Conservation (phyloP, 2,113 vertebrate genomes). For the Semicossyphus pulcher region DNA sequence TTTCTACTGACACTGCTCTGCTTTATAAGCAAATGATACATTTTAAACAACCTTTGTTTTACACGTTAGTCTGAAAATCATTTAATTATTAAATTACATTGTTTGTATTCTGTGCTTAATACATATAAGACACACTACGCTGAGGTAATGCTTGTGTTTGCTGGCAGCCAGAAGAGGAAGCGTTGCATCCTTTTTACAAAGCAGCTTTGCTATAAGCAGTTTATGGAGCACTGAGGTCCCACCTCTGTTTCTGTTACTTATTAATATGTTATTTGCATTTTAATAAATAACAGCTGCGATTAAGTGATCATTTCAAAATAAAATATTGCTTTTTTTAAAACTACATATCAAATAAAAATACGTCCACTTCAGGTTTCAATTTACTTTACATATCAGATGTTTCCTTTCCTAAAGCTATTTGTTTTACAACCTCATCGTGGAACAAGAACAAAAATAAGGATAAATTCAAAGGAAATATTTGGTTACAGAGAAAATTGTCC, state of each 20-base stretch:
- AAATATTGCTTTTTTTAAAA: too few relatives aligned
- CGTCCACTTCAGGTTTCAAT: too few relatives aligned
- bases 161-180: not conserved
- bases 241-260: not conserved
- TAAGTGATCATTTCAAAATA: too few relatives aligned
- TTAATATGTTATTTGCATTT: not conserved
- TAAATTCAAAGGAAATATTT: not conserved
- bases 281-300: too few relatives aligned
- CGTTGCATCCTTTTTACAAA: not conserved
- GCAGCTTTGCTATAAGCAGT: constrained; percentile 21
- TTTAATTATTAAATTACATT: too few relatives aligned
- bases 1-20: constrained; percentile 30
- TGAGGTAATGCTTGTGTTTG: not conserved
- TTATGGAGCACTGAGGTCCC: constrained; percentile 51
- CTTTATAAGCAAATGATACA: constrained; percentile 47
- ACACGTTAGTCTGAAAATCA: not conserved
- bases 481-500: not conserved
- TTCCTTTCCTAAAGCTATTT: too few relatives aligned
- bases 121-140: not conserved
- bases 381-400: too few relatives aligned
- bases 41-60: constrained; percentile 4
- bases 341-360: too few relatives aligned
- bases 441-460: not conserved
- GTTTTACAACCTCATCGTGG: not conserved
- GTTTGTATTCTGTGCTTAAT: not conserved